These are phyloP conservation scores for Rhagologus leucostigma DNA, from an alignment of 2,113 vertebrate genomes.

Conservation along the genomic window DNA sequence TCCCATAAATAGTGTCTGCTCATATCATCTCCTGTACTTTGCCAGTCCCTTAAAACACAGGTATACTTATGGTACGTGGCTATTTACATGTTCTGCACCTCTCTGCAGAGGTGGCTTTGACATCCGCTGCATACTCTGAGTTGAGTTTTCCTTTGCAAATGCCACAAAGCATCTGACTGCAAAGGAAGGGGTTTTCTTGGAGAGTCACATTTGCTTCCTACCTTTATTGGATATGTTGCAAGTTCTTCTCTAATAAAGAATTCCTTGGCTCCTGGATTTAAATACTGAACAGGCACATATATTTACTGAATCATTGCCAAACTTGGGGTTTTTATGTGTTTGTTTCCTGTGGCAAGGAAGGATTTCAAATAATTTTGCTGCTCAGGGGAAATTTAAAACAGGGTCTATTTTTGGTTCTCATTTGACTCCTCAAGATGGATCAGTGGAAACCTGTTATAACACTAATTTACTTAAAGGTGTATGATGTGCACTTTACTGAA, in stretches of 20 bases:
- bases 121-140: neutral
- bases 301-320: neutral
- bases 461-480: slow-evolving; percentile 29
- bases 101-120: neutral
- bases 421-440: slow-evolving; percentile 16
- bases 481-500: neutral
- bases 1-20: neutral
- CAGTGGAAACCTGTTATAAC: slow-evolving; percentile 14
- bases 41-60: neutral
- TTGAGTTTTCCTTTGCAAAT: slow-evolving; percentile 24
- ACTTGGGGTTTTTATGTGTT: neutral
- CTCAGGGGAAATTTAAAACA: slow-evolving; percentile 17
- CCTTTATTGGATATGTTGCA: neutral
- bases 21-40: neutral
- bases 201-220: neutral
- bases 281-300: neutral
- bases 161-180: neutral
- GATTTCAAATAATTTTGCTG: slow-evolving; percentile 39
- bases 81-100: slow-evolving; percentile 22
- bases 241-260: neutral
- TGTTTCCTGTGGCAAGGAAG: neutral
- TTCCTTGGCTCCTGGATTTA: slow-evolving; percentile 14
- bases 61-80: neutral
- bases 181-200: neutral
- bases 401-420: slow-evolving; percentile 26